phyloP scores from a whole-genome alignment of 2,888 invertebrate species.

The Syritta pipiens region DNA sequence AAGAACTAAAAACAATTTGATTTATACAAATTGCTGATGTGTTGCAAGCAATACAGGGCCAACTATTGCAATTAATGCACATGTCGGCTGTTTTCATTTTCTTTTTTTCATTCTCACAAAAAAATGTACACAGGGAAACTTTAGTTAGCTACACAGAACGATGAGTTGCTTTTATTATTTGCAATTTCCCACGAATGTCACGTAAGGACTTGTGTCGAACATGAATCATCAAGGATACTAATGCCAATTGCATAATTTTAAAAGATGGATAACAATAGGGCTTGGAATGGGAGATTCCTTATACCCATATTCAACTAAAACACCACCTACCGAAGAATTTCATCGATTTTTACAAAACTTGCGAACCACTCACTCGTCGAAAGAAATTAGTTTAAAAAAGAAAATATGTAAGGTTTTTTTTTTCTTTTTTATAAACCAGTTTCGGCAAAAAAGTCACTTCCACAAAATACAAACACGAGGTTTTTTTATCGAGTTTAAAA shows the following conservation, averaged over 20 bases:
- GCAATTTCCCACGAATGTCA: not conserved
- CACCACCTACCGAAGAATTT: not conserved
- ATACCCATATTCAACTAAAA: too few relatives aligned
- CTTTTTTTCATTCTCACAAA: slow-evolving; percentile 7
- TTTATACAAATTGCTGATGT: slow-evolving; percentile 25
- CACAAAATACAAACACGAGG: too few relatives aligned
- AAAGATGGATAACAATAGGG: not conserved
- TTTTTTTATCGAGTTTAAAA: not conserved
- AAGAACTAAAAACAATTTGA: not conserved
- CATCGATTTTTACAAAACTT: slow-evolving; percentile 51
- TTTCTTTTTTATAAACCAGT: too few relatives aligned
- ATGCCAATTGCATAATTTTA: slow-evolving; percentile 52
- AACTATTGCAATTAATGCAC: slow-evolving; percentile 24
- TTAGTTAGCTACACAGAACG: too few relatives aligned
- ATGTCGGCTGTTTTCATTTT: slow-evolving; percentile 32
- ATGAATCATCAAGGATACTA: slow-evolving; percentile 36
- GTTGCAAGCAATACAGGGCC: slow-evolving; percentile 21
- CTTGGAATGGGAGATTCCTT: slow-evolving; percentile 30
- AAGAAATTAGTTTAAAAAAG: too few relatives aligned
- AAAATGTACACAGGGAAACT: not conserved
- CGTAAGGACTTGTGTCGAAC: slow-evolving; percentile 1
- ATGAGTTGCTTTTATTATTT: not conserved
- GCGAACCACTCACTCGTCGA: not conserved
- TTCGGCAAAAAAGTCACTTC: too few relatives aligned
- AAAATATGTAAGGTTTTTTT: too few relatives aligned